A percentile compares a stretch with the other conserved stretches of the same genome.
Conservation (phyloP, 1,140 invertebrate genomes). For the Sitodiplosis mosellana region DNA sequence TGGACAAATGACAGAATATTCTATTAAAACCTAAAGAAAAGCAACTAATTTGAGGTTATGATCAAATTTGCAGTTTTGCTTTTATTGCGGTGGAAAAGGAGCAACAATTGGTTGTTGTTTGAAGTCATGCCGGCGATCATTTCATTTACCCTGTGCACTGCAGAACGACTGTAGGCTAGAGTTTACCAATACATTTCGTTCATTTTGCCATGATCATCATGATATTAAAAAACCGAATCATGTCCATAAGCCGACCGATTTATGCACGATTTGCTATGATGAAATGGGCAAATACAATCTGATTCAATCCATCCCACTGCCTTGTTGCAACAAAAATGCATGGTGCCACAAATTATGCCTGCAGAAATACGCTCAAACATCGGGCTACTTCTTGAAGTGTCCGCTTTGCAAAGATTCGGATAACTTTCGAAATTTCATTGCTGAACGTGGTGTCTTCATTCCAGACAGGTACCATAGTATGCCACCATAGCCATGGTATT, state of each 20-base stretch:
- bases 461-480: conserved; percentile 38
- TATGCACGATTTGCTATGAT: conserved; percentile 8
- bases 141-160: conserved; percentile 42
- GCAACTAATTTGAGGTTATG: conserved; percentile 1
- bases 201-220: conserved; percentile 17
- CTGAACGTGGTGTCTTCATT: conserved; percentile 38
- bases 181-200: conserved; percentile 38
- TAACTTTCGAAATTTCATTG: conserved; percentile 33
- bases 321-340: conserved; percentile 28
- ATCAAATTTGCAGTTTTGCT: conserved; percentile 31
- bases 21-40: no score
- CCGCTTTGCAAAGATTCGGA: conserved; percentile 45
- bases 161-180: conserved; percentile 31
- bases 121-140: conserved; percentile 32
- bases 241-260: background rate
- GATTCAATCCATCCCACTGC: conserved; percentile 19
- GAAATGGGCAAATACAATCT: background rate
- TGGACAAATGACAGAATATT: background rate
- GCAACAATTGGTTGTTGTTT: conserved; percentile 39
- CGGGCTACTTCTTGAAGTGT: conserved; percentile 48
- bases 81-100: conserved; percentile 32
- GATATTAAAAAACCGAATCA: background rate
- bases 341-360: conserved; percentile 32
- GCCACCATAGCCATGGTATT: no score
- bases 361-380: conserved; percentile 27